These are phyloP conservation scores for Columbina picui DNA, from an alignment of 2,113 vertebrate species.

Conservation along the genomic window DNA sequence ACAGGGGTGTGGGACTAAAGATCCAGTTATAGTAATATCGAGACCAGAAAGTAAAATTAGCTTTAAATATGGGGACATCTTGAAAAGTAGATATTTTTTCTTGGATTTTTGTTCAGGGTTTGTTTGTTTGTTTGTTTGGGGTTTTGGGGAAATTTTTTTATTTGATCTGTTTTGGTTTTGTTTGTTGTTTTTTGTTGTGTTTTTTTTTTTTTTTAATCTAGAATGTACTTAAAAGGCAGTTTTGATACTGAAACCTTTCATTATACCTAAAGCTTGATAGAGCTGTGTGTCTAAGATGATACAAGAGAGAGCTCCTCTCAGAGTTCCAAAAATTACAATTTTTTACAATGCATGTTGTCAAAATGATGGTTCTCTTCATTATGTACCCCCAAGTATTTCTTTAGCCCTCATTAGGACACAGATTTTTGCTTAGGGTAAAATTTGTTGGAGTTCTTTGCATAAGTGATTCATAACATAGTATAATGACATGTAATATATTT, in stretches of 20 bases:
- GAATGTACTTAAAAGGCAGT: background rate
- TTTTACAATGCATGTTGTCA: background rate
- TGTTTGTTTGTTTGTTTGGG: too few relatives aligned
- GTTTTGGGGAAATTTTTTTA: too few relatives aligned
- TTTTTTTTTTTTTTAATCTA: background rate
- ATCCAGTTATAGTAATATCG: background rate
- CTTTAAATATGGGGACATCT: constrained; percentile 1
- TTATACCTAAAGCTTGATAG: background rate
- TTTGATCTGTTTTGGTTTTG: background rate
- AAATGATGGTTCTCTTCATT: background rate
- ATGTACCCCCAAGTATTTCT: background rate
- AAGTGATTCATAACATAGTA: background rate
- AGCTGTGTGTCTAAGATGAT: background rate
- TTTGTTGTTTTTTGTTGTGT: background rate
- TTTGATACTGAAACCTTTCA: background rate
- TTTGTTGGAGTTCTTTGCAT: background rate
- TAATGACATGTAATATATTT: background rate
- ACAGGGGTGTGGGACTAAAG: background rate
- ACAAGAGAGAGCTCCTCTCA: background rate
- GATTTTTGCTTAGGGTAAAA: background rate
- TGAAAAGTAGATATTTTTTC: background rate
- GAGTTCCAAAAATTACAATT: background rate
- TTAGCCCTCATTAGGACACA: background rate
- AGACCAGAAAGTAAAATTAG: constrained; percentile 13
- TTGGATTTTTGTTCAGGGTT: background rate